Evolutionary conservation across 2,113 vertebrate species (phyloP).

Genomic region (Plotosus lineatus): DNA sequence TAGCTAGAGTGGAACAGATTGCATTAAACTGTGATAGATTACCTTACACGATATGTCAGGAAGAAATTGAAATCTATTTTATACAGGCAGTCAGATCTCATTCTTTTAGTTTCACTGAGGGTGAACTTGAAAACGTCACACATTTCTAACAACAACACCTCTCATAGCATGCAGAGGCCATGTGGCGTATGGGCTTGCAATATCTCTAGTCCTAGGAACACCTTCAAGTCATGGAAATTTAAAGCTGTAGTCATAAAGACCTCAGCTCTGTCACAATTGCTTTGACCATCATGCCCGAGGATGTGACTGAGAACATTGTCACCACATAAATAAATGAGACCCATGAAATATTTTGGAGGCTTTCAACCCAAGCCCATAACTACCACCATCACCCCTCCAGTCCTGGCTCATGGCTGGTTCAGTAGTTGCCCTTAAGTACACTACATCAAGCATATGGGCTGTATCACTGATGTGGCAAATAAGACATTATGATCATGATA

Average conservation of each 20-base stretch:
- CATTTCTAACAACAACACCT: slow-evolving; percentile 24
- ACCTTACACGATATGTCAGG: slow-evolving; percentile 40
- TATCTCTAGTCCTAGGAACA: neutral
- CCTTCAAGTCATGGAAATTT: slow-evolving; percentile 27
- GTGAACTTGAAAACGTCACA: slow-evolving; percentile 23
- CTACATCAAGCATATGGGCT: slow-evolving; percentile 9
- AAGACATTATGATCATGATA: slow-evolving; percentile 3
- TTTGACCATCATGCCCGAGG: neutral
- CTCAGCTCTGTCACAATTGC: slow-evolving; percentile 23
- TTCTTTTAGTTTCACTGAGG: slow-evolving; percentile 8
- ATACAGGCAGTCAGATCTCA: slow-evolving; percentile 11
- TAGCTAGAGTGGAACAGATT: slow-evolving; percentile 31
- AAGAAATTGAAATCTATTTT: slow-evolving; percentile 34
- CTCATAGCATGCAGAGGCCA: slow-evolving; percentile 24
- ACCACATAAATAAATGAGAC: slow-evolving; percentile 42
- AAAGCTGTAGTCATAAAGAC: slow-evolving; percentile 34
- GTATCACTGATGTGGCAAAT: neutral
- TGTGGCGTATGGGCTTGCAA: slow-evolving; percentile 10
- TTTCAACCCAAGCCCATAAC: slow-evolving; percentile 22
- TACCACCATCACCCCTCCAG: neutral
- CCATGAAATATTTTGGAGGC: slow-evolving; percentile 14
- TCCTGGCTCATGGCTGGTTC: slow-evolving; percentile 21
- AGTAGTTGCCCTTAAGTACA: slow-evolving; percentile 11
- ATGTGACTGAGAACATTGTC: slow-evolving; percentile 17
- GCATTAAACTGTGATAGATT: slow-evolving; percentile 38